phyloP scores from a whole-genome alignment of 2,113 vertebrate genomes.

The Phaethornis superciliosus region DNA sequence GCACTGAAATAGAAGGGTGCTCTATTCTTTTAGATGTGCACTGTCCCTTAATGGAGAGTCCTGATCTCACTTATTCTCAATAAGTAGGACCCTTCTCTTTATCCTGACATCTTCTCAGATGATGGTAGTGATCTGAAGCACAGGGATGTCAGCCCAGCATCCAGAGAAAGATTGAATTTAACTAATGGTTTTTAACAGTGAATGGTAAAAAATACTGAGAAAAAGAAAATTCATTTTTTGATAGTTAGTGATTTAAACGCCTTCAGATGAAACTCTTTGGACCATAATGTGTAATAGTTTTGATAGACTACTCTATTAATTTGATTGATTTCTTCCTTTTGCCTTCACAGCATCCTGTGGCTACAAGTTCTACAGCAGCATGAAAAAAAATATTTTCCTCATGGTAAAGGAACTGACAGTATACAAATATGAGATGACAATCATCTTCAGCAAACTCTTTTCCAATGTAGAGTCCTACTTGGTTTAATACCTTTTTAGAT shows the following conservation, averaged over 20 bases:
- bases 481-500: neutral
- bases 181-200: neutral
- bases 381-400: neutral
- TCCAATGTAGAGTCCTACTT: neutral
- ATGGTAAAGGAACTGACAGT: neutral
- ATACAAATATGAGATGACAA: neutral
- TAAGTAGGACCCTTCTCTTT: neutral
- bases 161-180: neutral
- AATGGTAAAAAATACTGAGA: neutral
- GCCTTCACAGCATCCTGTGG: neutral
- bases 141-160: neutral
- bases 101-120: neutral
- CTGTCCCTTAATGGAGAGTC: neutral
- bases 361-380: neutral
- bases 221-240: neutral
- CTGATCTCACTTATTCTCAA: neutral
- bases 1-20: neutral
- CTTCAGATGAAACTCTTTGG: neutral
- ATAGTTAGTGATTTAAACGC: neutral
- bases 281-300: neutral
- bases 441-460: neutral
- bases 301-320: neutral
- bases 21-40: neutral
- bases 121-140: neutral
- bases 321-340: neutral